phyloP scores from a whole-genome alignment of 2,888 invertebrate genomes.

The Parelbella ahira region DNA sequence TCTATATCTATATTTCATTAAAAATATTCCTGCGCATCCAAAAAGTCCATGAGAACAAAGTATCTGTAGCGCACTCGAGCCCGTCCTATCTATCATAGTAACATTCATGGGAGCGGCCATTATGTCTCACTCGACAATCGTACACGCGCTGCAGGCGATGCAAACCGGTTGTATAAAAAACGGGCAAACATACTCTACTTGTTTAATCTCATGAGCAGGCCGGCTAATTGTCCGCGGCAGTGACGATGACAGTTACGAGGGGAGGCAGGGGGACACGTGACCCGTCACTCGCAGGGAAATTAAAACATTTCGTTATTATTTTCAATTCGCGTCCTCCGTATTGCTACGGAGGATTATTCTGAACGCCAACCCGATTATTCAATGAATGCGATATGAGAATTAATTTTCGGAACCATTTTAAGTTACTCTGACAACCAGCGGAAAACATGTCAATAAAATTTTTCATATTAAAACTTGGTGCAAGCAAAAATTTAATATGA shows the following conservation, averaged over 20 bases:
- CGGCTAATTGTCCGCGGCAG: constrained; percentile 71
- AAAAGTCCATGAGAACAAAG: constrained; percentile 40
- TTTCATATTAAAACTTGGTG: no score
- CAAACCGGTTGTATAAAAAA: constrained; percentile 43
- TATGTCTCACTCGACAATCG: constrained; percentile 41
- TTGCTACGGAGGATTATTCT: constrained; percentile 26
- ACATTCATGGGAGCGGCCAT: constrained; percentile 42
- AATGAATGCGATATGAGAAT: constrained; percentile 26
- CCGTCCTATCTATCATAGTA: constrained; percentile 49
- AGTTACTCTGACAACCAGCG: constrained; percentile 13
- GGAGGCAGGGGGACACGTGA: constrained; percentile 64
- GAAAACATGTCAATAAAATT: no score
- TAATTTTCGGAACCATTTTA: constrained; percentile 22
- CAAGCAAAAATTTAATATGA: no score
- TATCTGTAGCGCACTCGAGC: constrained; percentile 40
- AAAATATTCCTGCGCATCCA: no score
- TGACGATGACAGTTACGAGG: constrained; percentile 67
- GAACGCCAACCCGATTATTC: constrained; percentile 26
- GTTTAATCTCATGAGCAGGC: constrained; percentile 75
- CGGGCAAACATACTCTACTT: constrained; percentile 56
- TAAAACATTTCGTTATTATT: constrained; percentile 80
- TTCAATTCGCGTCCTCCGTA: constrained; percentile 42
- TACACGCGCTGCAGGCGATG: constrained; percentile 39
- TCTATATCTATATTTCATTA: no score
- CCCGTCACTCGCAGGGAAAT: constrained; percentile 80